Base-by-base conservation (phyloP, 1,140 invertebrate species). In the Brachionus koreanus region DNA sequence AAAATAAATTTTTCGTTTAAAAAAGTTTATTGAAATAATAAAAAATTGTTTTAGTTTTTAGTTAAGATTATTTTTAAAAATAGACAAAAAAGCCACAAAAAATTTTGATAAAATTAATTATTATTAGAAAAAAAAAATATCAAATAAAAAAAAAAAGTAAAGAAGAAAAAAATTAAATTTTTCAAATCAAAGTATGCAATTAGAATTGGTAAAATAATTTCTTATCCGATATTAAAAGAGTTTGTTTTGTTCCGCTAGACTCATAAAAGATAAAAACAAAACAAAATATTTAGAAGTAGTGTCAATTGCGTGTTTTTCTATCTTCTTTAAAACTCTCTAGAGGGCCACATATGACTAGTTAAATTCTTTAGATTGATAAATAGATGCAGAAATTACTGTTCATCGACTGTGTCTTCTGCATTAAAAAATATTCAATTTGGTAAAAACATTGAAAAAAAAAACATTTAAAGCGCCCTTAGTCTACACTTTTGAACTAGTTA, bases 61-160 rank as follows among this genome's bases (percentile, higher is more conserved):
- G 19, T 57, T 57, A 19, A 57, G 16, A 23, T 57, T 57, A 57
- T 57, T 57, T 57, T 57, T 57, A 57, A 57, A 57, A 57, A 57
- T 25, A 57, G 49, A 57, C 49, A 57, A 57, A 57, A 57, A 57
- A 57, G 49, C 49, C 49, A 57, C 49, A 57, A 57, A 57, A 52
- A 23, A 57, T 13, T 57, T n/a, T 19, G n/a, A 57, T 57, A 57
- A 57, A 57, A 57, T 57, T 57, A 9, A 57, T 57, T 19, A 57
- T 57, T 29, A 29, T 29, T 29, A 29, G 29, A 29, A 29, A 29
- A 29, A 29, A 29, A 29, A 2, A 2, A 29, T 2, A 29, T 29
- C 1, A 57, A 19, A 19, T 23, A 42, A 10, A 3, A 13, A 10
- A 6, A 42, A 42, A 42, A 42, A 42, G 6, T 3, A 10, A 42